Conservation (phyloP, 2,888 invertebrate species). For the Leptopilina syphax region DNA sequence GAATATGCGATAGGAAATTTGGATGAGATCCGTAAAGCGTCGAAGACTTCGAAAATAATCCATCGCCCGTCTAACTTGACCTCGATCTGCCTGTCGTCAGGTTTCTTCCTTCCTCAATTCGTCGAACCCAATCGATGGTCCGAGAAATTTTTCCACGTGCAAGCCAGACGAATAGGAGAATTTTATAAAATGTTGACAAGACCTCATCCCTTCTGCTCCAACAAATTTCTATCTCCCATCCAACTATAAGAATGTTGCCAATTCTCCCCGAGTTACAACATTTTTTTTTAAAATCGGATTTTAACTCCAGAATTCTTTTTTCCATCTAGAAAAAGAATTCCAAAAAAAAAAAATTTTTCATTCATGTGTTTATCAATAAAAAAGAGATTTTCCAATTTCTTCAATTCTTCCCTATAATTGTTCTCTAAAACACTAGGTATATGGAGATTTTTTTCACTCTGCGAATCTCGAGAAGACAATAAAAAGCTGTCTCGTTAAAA, state of each 20-base stretch:
- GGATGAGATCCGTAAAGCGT: conserved; percentile 36
- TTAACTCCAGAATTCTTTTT: not conserved
- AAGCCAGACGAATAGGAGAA: conserved; percentile 30
- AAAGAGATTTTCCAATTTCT: not conserved
- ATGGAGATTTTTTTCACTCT: not conserved
- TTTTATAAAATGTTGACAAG: conserved; percentile 36
- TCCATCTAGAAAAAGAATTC: not conserved
- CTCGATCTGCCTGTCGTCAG: conserved; percentile 50
- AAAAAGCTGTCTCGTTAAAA: not conserved
- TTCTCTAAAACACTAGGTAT: not conserved
- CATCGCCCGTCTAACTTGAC: conserved; percentile 52
- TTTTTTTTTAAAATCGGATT: conserved; percentile 9
- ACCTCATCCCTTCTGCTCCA: conserved; percentile 17
- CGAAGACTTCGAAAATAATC: conserved; percentile 48
- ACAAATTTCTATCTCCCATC: conserved; percentile 19
- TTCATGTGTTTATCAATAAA: not conserved
- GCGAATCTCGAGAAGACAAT: conserved; percentile 9
- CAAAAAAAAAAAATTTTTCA: not conserved
- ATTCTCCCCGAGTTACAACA: conserved; percentile 3
- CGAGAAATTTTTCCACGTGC: conserved; percentile 23
- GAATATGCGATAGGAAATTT: conserved; percentile 30
- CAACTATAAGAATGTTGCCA: conserved; percentile 20
- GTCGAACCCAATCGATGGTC: conserved; percentile 53
- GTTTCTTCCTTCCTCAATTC: conserved; percentile 40
- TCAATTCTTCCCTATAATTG: not conserved